phyloP scores from a whole-genome alignment of 2,113 vertebrate genomes.

The Pseudorectes ferrugineus region DNA sequence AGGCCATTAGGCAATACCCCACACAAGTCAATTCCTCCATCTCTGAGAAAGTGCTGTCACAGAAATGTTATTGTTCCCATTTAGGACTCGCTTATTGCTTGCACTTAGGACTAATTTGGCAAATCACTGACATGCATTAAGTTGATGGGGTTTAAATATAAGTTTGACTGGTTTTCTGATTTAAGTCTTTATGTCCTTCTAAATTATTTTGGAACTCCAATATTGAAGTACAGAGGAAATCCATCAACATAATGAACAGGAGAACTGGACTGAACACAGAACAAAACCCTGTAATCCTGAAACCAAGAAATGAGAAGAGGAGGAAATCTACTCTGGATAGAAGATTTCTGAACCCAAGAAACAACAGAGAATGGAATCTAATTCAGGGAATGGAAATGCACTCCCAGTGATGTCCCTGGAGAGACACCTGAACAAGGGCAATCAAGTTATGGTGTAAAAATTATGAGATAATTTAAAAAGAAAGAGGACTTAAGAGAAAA shows the following conservation, averaged over 20 bases:
- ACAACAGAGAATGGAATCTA: not conserved
- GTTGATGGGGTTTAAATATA: conserved; percentile 4
- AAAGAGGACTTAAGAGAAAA: not conserved
- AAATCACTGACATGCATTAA: conserved; percentile 1
- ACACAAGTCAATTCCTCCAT: not conserved
- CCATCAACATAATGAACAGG: not conserved
- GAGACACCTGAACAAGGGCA: not conserved
- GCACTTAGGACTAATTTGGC: conserved; percentile 10
- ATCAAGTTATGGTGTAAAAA: not conserved
- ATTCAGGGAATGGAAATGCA: not conserved
- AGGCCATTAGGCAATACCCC: not conserved
- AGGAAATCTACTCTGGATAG: not conserved
- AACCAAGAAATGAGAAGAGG: not conserved
- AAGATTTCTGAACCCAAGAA: not conserved
- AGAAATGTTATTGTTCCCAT: not conserved
- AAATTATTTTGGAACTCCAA: not conserved
- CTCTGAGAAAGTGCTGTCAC: not conserved
- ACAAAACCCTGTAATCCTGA: not conserved
- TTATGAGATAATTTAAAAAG: not conserved
- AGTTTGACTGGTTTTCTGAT: conserved; percentile 10
- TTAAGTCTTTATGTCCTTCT: conserved; percentile 1
- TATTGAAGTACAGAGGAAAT: not conserved
- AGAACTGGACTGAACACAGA: not conserved
- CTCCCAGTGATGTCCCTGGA: not conserved
- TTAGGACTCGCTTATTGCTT: not conserved